phyloP scores from a whole-genome alignment of 2,113 vertebrate species.

The Periophthalmus modestus region DNA sequence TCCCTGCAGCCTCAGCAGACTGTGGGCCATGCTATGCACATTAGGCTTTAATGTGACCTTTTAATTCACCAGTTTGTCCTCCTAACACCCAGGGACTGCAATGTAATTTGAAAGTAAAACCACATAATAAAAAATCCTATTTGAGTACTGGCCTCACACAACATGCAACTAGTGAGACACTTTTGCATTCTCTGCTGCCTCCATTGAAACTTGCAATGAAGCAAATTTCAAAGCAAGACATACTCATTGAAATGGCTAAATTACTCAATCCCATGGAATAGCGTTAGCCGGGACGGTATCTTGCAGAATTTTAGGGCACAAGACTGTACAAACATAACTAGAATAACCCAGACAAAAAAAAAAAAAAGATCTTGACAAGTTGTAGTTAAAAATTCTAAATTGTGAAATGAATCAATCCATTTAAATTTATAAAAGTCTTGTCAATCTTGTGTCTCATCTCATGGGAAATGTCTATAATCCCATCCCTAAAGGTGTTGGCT shows the following conservation, averaged over 20 bases:
- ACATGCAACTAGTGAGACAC: constrained; percentile 1
- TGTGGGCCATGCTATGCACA: constrained; percentile 8
- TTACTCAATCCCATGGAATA: too few species aligned
- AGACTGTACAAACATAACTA: not conserved
- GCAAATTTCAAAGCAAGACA: too few species aligned
- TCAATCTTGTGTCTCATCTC: too few species aligned
- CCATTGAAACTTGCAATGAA: not conserved
- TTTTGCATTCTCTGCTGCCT: not conserved
- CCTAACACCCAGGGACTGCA: constrained; percentile 14
- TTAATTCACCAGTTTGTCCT: constrained; percentile 11
- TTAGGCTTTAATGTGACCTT: constrained; percentile 48
- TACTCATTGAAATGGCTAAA: too few species aligned
- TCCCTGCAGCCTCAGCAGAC: constrained; percentile 41
- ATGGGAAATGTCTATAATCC: too few species aligned
- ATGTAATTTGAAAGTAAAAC: constrained; percentile 12
- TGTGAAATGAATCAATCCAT: too few species aligned
- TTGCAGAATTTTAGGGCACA: too few species aligned
- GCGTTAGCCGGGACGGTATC: too few species aligned
- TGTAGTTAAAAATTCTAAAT: too few species aligned
- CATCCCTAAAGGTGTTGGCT: too few species aligned
- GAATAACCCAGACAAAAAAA: not conserved
- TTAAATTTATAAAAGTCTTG: too few species aligned
- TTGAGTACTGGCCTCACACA: constrained; percentile 13
- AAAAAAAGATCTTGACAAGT: too few species aligned
- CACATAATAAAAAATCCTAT: constrained; percentile 24